Base-by-base conservation (phyloP, 2,797 vertebrate species). In the Poeciliopsis infans region DNA sequence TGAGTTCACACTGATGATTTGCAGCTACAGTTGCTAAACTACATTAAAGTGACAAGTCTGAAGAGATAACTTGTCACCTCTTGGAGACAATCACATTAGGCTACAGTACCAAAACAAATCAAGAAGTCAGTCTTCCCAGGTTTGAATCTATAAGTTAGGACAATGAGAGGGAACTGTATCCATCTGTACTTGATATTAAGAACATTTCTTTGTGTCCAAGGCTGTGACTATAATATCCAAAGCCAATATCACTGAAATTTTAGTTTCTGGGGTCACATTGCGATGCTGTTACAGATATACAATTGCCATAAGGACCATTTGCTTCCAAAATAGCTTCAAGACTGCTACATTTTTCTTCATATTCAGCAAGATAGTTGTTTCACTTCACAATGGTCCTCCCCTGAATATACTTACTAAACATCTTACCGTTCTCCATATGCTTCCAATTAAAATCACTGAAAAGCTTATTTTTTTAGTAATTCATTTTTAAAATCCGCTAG, bases 211-310 rank as follows among this genome's bases (percentile, higher is more conserved):
- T 75, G 31, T 87, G 79, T 82, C 49, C 1, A 64, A 78, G 85
- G 78, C 74, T 47, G 39, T 66, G 82, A 86, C 84, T 90, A 92
- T 92, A 93, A 91, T 86, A 85, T 89, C 80, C 83, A 87, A 87
- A 92, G 84, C 87, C 88, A 90, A 93, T 90, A 87, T 93, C 83
- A 79, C 46, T 72, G 49, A 68, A 77, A 85, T 79, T 66, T 79
- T 73, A 80, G 88, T 91, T 88, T 86, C 87, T 79, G 88, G 85
- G 83, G 84, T 88, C 85, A 20, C 89, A 88, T 57, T 47, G 73
- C 79, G 76, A 83, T 53, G 47, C 77, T 49, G 78, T 82, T 73
- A 51, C 51, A 84, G 85, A 82, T 45, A 77, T 75, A 89, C 81
- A 70, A 79, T 84, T 89, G 91, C 87, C 66, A 85, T 86, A 90